These are phyloP conservation scores for Trichogramma dendrolimi DNA, from an alignment of 2,888 invertebrate genomes.

Conservation along the genomic window DNA sequence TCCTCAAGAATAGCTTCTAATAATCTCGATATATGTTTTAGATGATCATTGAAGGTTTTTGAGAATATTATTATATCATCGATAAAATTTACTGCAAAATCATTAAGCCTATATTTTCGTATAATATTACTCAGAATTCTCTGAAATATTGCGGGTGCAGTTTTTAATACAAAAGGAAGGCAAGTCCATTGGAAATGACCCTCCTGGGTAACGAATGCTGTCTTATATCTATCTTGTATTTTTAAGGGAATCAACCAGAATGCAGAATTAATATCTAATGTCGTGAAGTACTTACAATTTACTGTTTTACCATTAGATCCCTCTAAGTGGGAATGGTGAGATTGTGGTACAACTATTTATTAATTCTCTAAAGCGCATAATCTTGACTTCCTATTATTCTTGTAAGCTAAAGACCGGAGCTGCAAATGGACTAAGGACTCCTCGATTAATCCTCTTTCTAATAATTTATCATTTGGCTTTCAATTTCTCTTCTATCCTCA, in stretches of 20 bases:
- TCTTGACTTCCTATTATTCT: constrained; percentile 24
- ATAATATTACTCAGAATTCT: constrained; percentile 24
- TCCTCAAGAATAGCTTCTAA: constrained; percentile 30
- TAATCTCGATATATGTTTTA: constrained; percentile 29
- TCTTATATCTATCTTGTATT: constrained; percentile 28
- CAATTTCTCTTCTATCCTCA: constrained; percentile 25
- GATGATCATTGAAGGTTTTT: constrained; percentile 31
- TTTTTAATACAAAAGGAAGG: constrained; percentile 28
- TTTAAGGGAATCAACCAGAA: constrained; percentile 30
- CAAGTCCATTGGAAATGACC: constrained; percentile 31
- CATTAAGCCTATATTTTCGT: constrained; percentile 26
- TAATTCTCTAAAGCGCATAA: constrained; percentile 17
- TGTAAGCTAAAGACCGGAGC: constrained; percentile 25
- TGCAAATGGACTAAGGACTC: constrained; percentile 24
- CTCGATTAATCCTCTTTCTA: constrained; percentile 19
- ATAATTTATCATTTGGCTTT: constrained; percentile 17
- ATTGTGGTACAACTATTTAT: constrained; percentile 21
- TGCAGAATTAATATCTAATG: constrained; percentile 27
- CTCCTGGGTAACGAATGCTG: constrained; percentile 31
- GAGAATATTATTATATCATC: constrained; percentile 35
- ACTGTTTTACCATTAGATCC: constrained; percentile 21
- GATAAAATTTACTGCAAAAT: constrained; percentile 33
- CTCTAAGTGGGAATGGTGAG: constrained; percentile 24
- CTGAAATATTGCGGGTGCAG: constrained; percentile 30
- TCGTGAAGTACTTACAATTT: constrained; percentile 23